Evolutionary conservation across 2,888 invertebrate species (phyloP).

Genomic region (Microctonus hyperodae): DNA sequence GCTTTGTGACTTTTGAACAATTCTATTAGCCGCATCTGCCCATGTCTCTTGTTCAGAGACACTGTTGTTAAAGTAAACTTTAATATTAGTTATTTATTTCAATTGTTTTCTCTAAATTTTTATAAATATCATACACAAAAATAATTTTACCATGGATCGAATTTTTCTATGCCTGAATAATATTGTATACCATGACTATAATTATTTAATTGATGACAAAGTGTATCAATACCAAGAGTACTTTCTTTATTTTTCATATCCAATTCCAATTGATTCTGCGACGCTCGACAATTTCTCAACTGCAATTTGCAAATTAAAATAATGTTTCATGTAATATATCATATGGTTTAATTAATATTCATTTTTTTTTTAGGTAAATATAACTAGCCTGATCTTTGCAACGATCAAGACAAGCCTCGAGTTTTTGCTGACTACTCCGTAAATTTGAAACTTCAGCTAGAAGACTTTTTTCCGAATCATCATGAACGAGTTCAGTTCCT

Average conservation of each 20-base stretch:
- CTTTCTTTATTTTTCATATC: conserved; percentile 90
- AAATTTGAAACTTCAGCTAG: conserved; percentile 85
- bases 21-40: conserved; percentile 81
- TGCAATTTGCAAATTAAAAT: conserved; percentile 51
- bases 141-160: conserved; percentile 74
- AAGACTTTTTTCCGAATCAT: conserved; percentile 85
- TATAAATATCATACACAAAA: background rate
- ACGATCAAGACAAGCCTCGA: conserved; percentile 77
- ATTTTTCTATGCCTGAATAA: conserved; percentile 88
- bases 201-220: conserved; percentile 87
- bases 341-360: background rate
- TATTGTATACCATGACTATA: conserved; percentile 81
- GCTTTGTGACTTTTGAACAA: conserved; percentile 80
- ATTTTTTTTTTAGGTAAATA: background rate
- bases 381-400: conserved; percentile 67
- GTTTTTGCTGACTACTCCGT: conserved; percentile 79
- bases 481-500: conserved; percentile 91
- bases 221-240: conserved; percentile 83
- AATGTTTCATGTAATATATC: background rate
- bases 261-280: conserved; percentile 87
- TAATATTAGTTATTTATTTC: background rate
- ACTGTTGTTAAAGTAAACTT: conserved; percentile 58
- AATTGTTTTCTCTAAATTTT: background rate
- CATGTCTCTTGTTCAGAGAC: conserved; percentile 83
- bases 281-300: conserved; percentile 77